phyloP scores from a whole-genome alignment of 1,140 invertebrate genomes.

The Aphidius ervi region DNA sequence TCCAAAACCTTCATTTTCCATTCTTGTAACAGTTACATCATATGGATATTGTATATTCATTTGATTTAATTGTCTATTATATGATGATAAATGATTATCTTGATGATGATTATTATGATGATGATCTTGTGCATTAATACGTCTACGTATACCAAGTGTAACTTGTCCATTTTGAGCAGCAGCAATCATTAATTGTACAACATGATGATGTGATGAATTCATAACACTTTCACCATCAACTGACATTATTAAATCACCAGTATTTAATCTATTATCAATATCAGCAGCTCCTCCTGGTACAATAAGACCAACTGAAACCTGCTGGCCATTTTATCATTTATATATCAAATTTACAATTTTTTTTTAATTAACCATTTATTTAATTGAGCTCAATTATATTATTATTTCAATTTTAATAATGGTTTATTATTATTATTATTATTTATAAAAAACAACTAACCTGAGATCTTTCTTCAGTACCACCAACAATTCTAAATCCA shows the following conservation, averaged over 20 bases:
- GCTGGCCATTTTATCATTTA: slow-evolving; percentile 34
- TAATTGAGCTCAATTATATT: too few relatives aligned
- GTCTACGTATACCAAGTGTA: slow-evolving; percentile 65
- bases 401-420: not conserved
- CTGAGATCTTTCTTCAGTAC: slow-evolving; percentile 94
- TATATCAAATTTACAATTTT: slow-evolving; percentile 17
- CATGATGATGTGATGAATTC: slow-evolving; percentile 83
- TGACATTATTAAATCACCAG: slow-evolving; percentile 86
- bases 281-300: slow-evolving; percentile 90
- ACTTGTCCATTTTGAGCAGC: slow-evolving; percentile 77
- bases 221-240: slow-evolving; percentile 80
- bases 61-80: slow-evolving; percentile 39
- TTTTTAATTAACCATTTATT: too few relatives aligned
- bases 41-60: slow-evolving; percentile 62
- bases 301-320: slow-evolving; percentile 91
- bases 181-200: slow-evolving; percentile 84
- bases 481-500: slow-evolving; percentile 97
- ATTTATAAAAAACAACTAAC: slow-evolving; percentile 50
- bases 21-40: slow-evolving; percentile 82
- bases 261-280: slow-evolving; percentile 77
- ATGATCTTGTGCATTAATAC: slow-evolving; percentile 51
- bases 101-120: slow-evolving; percentile 38
- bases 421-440: not conserved
- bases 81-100: slow-evolving; percentile 38
- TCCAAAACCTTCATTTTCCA: slow-evolving; percentile 95